Conservation (phyloP, 92 coral and sea anemone species). For the Palythoa heliodiscus region DNA sequence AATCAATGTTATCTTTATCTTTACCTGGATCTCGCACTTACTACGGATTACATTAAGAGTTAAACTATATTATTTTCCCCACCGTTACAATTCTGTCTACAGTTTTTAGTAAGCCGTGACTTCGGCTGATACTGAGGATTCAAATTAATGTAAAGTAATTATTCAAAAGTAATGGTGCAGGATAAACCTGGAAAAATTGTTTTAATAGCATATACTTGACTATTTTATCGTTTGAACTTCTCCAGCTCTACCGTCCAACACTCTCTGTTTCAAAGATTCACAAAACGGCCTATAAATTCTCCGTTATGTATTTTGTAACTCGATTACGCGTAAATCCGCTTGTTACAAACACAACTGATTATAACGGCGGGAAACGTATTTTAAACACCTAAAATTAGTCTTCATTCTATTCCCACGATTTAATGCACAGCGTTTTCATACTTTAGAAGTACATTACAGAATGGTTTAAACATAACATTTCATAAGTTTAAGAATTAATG, state of each 20-base stretch:
- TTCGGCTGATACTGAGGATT: background rate
- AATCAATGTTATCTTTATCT: background rate
- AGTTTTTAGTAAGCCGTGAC: background rate
- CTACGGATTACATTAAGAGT: background rate
- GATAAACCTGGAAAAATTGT: background rate
- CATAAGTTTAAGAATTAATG: background rate
- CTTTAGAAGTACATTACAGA: background rate
- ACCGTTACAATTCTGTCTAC: slow-evolving; percentile 7
- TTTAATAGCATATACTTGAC: background rate
- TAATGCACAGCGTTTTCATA: background rate
- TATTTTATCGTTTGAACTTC: too few relatives aligned
- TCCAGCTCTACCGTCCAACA: too few relatives aligned
- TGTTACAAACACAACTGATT: background rate
- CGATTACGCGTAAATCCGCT: background rate
- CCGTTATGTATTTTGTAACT: background rate
- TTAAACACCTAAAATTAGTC: background rate
- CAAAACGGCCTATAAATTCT: too few relatives aligned
- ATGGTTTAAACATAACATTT: background rate
- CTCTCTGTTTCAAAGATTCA: too few relatives aligned
- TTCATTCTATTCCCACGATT: background rate
- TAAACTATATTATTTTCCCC: background rate
- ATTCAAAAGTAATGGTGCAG: background rate
- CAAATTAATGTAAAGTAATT: background rate
- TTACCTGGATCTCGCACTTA: background rate
- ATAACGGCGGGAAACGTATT: background rate